Percentiles rank a stretch among this genome's conserved stretches.
phyloP scores from a whole-genome alignment of 2,888 invertebrate species.

The Tridacna crocea region DNA sequence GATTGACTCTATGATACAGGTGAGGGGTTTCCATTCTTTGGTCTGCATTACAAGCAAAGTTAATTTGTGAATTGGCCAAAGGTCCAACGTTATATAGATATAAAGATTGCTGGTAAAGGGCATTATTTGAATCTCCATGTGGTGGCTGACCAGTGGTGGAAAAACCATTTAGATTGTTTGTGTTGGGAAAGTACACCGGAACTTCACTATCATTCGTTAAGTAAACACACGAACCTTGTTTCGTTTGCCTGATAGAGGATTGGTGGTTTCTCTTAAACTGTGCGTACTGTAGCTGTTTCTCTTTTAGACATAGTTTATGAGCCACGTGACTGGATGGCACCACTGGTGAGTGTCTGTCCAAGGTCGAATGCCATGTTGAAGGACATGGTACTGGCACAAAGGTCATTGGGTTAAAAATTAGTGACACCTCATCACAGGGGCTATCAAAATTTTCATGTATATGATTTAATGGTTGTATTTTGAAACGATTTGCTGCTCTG shows the following conservation, averaged over 20 bases:
- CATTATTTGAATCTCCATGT: not conserved
- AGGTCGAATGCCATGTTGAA: slow-evolving; percentile 75
- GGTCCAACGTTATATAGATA: slow-evolving; percentile 17
- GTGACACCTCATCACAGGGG: slow-evolving; percentile 12
- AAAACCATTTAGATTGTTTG: not conserved
- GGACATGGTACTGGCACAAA: slow-evolving; percentile 65
- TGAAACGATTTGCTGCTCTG: not conserved
- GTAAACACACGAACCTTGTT: not conserved
- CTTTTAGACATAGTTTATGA: slow-evolving; percentile 69
- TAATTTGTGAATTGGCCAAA: not conserved
- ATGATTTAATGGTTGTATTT: not conserved
- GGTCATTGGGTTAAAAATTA: slow-evolving; percentile 2
- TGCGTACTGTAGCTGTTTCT: slow-evolving; percentile 66
- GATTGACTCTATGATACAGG: not conserved
- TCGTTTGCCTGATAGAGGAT: not conserved
- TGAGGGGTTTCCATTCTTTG: not conserved
- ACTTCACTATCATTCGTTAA: not conserved
- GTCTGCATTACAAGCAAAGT: not conserved
- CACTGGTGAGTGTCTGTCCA: slow-evolving; percentile 78
- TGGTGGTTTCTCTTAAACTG: slow-evolving; percentile 19
- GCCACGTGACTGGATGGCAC: slow-evolving; percentile 75
- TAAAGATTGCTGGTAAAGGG: slow-evolving; percentile 6
- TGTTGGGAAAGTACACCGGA: not conserved
- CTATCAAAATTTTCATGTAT: not conserved
- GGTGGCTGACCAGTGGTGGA: not conserved